Evolutionary conservation across 2,888 invertebrate species (phyloP).

Genomic region (Drosophila kambysellisi): DNA sequence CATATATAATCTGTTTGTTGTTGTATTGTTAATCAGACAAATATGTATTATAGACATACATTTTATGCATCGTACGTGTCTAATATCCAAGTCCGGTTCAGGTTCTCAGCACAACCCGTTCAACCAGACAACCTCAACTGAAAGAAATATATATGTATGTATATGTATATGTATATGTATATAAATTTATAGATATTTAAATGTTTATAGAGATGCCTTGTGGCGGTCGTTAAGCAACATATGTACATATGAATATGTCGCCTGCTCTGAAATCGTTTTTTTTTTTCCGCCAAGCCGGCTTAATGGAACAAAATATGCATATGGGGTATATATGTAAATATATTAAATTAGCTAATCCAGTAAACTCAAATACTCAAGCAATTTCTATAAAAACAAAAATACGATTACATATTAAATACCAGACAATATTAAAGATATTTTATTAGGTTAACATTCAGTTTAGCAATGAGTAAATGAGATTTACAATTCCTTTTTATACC

Average conservation of each 20-base stretch:
- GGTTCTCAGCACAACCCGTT: slow-evolving; percentile 57
- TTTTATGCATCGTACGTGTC: slow-evolving; percentile 18
- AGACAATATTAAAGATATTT: not conserved
- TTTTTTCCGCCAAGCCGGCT: slow-evolving; percentile 7
- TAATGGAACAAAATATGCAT: not conserved
- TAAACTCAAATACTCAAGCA: not conserved
- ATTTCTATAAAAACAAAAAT: not conserved
- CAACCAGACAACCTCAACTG: slow-evolving; percentile 41
- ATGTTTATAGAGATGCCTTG: slow-evolving; percentile 17
- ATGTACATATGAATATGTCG: slow-evolving; percentile 1
- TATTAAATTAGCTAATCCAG: not conserved
- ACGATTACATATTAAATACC: not conserved
- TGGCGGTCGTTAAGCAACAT: slow-evolving; percentile 43
- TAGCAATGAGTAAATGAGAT: not conserved
- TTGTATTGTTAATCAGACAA: not conserved
- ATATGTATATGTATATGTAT: not conserved
- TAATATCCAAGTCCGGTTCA: slow-evolving; percentile 42
- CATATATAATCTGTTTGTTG: not conserved
- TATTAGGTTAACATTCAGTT: not conserved
- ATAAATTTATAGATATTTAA: not conserved
- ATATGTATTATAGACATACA: slow-evolving; percentile 2
- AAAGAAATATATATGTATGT: slow-evolving; percentile 28
- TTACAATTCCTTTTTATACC: not conserved
- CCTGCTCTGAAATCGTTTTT: not conserved
- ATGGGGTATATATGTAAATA: not conserved